Base-by-base conservation (phyloP, 2,797 vertebrate genomes). In the Craterocephalus amniculus region DNA sequence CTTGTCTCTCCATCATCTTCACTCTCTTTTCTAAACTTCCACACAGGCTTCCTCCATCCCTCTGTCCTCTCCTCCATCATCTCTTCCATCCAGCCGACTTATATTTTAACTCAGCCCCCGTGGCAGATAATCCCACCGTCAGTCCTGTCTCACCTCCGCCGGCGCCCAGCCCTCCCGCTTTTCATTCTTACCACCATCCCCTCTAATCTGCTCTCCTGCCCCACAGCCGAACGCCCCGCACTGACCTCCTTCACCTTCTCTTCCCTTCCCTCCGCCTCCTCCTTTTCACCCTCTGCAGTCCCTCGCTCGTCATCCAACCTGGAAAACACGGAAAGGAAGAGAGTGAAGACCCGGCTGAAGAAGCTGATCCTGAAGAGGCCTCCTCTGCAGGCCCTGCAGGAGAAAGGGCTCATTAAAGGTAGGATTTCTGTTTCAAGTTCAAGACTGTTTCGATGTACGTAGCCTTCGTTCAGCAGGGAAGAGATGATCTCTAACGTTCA, bases 331-430 rank as follows among this genome's bases (percentile, higher is more conserved):
- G 95, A 87, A 88, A 95, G 92, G 83, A 97, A 96, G 78, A 91
- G 96, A 4, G 96, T 97, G 52, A 95, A 93, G 82, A 96, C 91
- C 65, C 95, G 95, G 9, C 87, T 98, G 77, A 96, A 95, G 90
- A 95, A 95, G 81, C 93, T 98, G 51, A 97, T 98, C 45, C 79
- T 94, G 18, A 96, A 94, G 88, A 95, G 97, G 61, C 97, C 97
- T 3, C 94, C 96, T 0, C 90, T 98, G 64, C 96, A 96, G 88
- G 90, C 95, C 48, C 92, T 98, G 69, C 96, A 98, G 87, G 96
- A 97, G 87, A 96, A 97, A 79, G 97, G 96, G 0, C 96, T 96
- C 74, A 97, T 98, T 81, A 95, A 95, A 95, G 95, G 94, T 93
- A 81, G 75, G 72, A 16, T 55, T 55, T 63, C 64, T 45, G 58